Evolutionary conservation across 2,888 invertebrate genomes (phyloP).

Genomic region (Steinernema carpocapsae): DNA sequence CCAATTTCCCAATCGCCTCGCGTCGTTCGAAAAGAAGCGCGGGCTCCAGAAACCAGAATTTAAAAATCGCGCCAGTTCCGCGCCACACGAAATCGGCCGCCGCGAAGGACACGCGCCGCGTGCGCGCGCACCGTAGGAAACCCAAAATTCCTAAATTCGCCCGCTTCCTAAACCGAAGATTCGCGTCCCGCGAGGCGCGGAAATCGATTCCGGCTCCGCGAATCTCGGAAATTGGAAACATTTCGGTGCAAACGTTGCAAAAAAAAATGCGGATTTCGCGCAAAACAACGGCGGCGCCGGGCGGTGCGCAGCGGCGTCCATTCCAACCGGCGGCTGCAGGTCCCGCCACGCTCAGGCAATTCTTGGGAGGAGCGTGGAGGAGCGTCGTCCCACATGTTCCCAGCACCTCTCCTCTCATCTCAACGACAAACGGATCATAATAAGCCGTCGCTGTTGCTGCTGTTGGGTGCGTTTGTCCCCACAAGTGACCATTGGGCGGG

Average conservation of each 20-base stretch:
- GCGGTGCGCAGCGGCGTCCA: background rate
- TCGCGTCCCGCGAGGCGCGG: background rate
- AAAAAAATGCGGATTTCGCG: slow-evolving; percentile 17
- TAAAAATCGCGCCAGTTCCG: slow-evolving; percentile 31
- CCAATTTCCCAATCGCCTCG: no score
- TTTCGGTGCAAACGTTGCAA: background rate
- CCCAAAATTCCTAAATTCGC: background rate
- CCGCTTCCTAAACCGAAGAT: background rate
- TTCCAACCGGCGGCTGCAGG: background rate
- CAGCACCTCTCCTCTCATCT: no score
- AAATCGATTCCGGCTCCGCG: background rate
- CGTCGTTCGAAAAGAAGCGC: background rate
- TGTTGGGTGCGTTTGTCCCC: no score
- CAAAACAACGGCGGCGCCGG: slow-evolving; percentile 15
- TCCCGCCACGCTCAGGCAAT: slow-evolving; percentile 11
- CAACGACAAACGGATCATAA: no score
- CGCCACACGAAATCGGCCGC: background rate
- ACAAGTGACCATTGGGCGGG: no score
- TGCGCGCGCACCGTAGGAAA: slow-evolving; percentile 3
- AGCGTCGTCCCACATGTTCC: background rate
- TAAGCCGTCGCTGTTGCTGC: no score
- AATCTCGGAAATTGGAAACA: slow-evolving; percentile 1
- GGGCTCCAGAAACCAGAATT: slow-evolving; percentile 21
- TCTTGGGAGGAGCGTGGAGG: background rate
- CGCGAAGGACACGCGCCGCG: slow-evolving; percentile 6